Base-by-base conservation (phyloP, 1,140 invertebrate species). In the Brachionus angularis region DNA sequence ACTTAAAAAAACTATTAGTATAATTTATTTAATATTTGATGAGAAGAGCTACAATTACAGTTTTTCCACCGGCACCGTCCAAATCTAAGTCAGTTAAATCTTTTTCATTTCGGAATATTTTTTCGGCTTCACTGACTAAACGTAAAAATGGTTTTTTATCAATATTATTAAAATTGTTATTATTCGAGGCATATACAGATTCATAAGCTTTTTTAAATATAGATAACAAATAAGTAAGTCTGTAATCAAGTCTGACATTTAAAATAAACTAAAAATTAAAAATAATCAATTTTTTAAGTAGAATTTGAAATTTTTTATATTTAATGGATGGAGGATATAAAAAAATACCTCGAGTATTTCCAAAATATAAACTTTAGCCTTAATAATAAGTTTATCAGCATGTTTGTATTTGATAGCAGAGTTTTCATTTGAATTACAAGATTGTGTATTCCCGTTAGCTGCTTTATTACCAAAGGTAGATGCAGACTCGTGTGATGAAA, bases 251-350 rank as follows among this genome's bases (percentile, higher is more conserved):
- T 74, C 95, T 86, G 5, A 98, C 93, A 81, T 98, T 91, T 70
- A 96, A 84, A 77, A 98, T 97, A 78, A 98, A 98, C 86, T 95
- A 84, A 72, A 98, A 81, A 75, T 98, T 96, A 84, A 98, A 96
- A 70, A 98, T 96, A 83, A 96, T 97, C 21, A 97, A 83, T 81
- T 98, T 98, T 0, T 42, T 42, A 16, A 42, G 16, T 16, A 42
- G 16, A 16, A 42, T 42, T 10, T 10, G 39, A 16, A 42, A 16
- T 10, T 42, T 16, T 42, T 42, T 10, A 42, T 10, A 10, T 42
- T 42, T 10, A 16, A 42, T 42, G 39, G 14, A 33, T 33, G 36
- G 3, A 10, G 4, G 16, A 18, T 3, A 3, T 47, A 10, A 39
- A 39, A 42, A 27, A n/a, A 29, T 50, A 67, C 62, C 62, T 67